Evolutionary conservation across 2,888 invertebrate genomes (phyloP).

Genomic region (Ischnura elegans): DNA sequence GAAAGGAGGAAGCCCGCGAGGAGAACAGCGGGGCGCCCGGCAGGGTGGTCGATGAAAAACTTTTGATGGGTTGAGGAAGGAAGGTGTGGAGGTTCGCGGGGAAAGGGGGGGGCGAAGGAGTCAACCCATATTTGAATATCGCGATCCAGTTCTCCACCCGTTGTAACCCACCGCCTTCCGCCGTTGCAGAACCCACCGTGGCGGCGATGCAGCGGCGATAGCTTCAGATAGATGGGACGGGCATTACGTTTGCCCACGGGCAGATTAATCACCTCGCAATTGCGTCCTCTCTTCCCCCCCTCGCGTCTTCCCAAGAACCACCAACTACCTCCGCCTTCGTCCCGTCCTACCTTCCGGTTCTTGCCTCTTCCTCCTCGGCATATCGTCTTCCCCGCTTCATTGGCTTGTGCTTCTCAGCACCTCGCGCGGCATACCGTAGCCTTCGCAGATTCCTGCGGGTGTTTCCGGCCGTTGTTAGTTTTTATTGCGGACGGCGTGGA

Average conservation of each 20-base stretch:
- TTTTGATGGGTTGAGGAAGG: neutral
- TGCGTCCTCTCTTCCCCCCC: neutral
- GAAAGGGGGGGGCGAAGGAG: constrained; percentile 36
- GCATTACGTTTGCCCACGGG: constrained; percentile 51
- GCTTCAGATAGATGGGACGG: constrained; percentile 59
- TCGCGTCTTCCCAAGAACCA: neutral
- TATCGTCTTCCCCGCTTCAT: constrained; percentile 2
- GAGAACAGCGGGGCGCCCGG: neutral
- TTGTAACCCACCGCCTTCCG: constrained; percentile 27
- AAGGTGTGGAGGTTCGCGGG: neutral
- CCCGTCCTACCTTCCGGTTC: neutral
- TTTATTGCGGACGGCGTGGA: constrained; percentile 6
- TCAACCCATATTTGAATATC: constrained; percentile 67
- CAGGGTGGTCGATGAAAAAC: neutral
- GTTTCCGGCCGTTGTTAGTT: constrained; percentile 64
- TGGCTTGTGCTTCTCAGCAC: neutral
- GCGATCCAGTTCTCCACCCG: constrained; percentile 39
- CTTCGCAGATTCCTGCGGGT: constrained; percentile 50
- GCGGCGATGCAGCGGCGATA: constrained; percentile 57
- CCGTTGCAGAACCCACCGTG: constrained; percentile 2
- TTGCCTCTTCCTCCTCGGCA: neutral
- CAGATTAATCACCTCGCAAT: constrained; percentile 65
- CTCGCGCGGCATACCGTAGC: constrained; percentile 58
- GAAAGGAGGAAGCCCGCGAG: constrained; percentile 17
- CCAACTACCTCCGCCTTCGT: too few relatives aligned